A percentile compares a stretch with the other conserved stretches of the same genome.
phyloP scores from a whole-genome alignment of 1,140 invertebrate species.

The Drosophila watanabei region DNA sequence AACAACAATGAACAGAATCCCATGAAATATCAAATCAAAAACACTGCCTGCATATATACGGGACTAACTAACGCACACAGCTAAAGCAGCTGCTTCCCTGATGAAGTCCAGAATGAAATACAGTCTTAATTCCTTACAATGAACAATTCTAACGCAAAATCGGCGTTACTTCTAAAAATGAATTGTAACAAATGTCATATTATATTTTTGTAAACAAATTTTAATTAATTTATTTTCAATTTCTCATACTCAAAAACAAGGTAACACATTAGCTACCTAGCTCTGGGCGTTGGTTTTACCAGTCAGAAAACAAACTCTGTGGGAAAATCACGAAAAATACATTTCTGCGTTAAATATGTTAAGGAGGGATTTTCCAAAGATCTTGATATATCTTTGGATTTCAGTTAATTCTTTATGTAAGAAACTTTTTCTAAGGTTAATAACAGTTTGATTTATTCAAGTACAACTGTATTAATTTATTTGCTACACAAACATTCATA shows the following conservation, averaged over 20 bases:
- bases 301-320: background rate
- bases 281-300: background rate
- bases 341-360: conserved; percentile 1
- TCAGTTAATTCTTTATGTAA: no score
- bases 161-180: background rate
- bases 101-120: conserved; percentile 17
- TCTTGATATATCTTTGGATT: background rate
- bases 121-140: background rate
- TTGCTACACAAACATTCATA: background rate
- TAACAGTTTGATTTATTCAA: background rate
- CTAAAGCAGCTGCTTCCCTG: conserved; percentile 1
- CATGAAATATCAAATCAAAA: conserved; percentile 18
- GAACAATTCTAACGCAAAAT: background rate
- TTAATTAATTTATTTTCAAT: no score
- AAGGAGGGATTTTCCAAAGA: background rate
- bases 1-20: background rate
- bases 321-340: background rate
- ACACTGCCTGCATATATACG: conserved; percentile 19
- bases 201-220: background rate
- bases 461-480: background rate
- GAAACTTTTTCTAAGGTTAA: no score
- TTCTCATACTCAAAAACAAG: background rate
- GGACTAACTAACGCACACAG: conserved; percentile 22
- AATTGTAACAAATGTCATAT: background rate
- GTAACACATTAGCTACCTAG: background rate